phyloP scores from a whole-genome alignment of 2,797 vertebrate genomes.

The Eupleurogrammus muticus region DNA sequence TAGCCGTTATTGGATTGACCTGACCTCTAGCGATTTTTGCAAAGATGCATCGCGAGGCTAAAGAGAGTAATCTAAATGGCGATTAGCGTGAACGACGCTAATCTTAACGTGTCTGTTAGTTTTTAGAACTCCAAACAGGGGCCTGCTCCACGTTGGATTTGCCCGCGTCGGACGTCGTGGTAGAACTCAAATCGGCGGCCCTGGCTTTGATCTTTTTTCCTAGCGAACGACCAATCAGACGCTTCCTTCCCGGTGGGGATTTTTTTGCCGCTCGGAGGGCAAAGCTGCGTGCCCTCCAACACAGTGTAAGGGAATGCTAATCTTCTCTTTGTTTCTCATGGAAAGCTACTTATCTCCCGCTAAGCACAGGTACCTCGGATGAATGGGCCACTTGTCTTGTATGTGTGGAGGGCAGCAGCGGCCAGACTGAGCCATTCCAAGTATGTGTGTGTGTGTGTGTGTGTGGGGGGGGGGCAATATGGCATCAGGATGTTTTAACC shows the following conservation, averaged over 20 bases:
- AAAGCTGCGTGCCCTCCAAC: conserved; percentile 76
- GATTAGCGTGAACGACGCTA: not conserved
- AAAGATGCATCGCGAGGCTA: not conserved
- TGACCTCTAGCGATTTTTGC: not conserved
- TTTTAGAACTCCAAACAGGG: conserved; percentile 9
- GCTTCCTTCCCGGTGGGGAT: conserved; percentile 64
- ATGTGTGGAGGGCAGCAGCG: conserved; percentile 81
- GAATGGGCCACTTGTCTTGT: conserved; percentile 91
- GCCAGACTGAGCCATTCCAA: conserved; percentile 82
- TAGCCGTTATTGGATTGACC: not conserved
- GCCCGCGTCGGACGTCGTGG: too few species aligned
- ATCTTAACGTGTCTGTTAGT: conserved; percentile 18
- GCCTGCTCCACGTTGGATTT: conserved; percentile 7
- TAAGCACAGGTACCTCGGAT: conserved; percentile 84
- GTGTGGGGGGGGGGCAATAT: conserved; percentile 81
- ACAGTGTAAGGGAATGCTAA: conserved; percentile 82
- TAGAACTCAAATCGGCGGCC: conserved; percentile 60
- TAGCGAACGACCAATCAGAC: conserved; percentile 50
- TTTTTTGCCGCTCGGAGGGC: conserved; percentile 69
- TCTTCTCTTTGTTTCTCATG: conserved; percentile 84
- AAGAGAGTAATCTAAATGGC: conserved; percentile 22
- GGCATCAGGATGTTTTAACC: conserved; percentile 78
- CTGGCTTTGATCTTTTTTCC: conserved; percentile 66
- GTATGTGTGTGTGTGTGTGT: conserved; percentile 84
- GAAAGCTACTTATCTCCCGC: conserved; percentile 86